Base-by-base conservation (phyloP, 2,888 invertebrate genomes). In the Metacarcinus magister region DNA sequence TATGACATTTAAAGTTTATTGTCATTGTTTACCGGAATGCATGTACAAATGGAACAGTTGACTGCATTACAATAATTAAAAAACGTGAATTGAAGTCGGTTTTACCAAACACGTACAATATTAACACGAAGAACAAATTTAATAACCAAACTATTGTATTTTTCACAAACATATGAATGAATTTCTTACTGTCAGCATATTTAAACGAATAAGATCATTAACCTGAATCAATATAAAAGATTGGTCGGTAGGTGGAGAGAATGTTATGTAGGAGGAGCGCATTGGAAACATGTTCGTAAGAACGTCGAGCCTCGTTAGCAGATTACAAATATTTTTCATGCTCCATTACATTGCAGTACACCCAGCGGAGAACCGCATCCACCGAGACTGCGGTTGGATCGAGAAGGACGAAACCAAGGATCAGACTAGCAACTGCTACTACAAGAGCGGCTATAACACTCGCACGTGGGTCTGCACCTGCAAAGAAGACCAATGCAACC, bases 391-490 rank as follows among this genome's bases (percentile, higher is more conserved):
- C 67, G 97, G 96, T 87, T 97, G 67, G 92, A 87, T 93, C 82
- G 95, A 91, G 54, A 60, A 90, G 87, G 95, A 94, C 19, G 95
- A 89, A 0, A 46, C 13, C 3, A 39, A 28, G 44, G 95, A 95
- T 8, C 13, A 91, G 8, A 1, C 13, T 8, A 87, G 23, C 39
- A 23, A 46, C n/a, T 97, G 97, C 39, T 97, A 97, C 96, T 97
- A 97, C 97, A 97, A 97, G 96, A 97, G 97, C 90, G 97, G 97
- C 75, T 97, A 97, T 96, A 96, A 96, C 95, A 97, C 97, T 2
- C 96, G 97, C 94, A 92, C 96, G 13, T 97, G 97, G 97, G 96
- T 97, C 54, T 97, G 97, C 92, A 75, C 97, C 28, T 97, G 97
- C 94, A 94, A 96, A 39, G 91, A 94, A 0, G 96, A 97, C 75